Evolutionary conservation across 2,113 vertebrate species (phyloP).

Genomic region (Podilymbus podiceps): DNA sequence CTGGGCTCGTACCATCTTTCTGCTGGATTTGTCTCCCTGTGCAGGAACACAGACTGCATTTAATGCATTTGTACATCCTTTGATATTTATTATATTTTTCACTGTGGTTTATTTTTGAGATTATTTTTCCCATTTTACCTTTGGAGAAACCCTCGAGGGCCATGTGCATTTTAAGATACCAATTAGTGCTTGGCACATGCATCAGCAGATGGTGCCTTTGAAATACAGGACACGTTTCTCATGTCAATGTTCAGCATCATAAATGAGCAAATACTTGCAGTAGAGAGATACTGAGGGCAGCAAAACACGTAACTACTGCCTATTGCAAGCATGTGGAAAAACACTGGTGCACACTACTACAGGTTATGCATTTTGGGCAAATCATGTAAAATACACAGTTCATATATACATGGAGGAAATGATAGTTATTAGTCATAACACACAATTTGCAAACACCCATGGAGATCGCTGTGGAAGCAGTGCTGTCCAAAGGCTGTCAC

Average conservation of each 20-base stretch:
- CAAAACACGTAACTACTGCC: accelerated
- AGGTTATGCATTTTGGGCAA: accelerated
- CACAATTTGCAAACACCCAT: accelerated
- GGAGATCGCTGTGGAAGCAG: accelerated
- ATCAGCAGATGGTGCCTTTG: not conserved
- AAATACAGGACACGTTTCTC: not conserved
- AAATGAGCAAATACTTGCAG: not conserved
- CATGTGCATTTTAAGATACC: not conserved
- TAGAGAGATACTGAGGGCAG: not conserved
- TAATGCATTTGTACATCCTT: not conserved
- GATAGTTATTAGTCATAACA: accelerated
- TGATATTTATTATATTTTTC: not conserved
- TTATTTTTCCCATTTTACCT: not conserved
- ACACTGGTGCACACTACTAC: accelerated
- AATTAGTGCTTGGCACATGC: no score
- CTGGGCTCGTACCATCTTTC: not conserved
- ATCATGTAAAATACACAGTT: not conserved
- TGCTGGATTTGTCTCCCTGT: no score
- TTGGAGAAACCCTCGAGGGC: not conserved
- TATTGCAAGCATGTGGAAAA: accelerated
- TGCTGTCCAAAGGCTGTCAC: not conserved
- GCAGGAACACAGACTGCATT: not conserved
- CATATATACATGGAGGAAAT: accelerated
- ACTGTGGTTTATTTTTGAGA: not conserved
- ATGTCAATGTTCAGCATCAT: not conserved